phyloP scores from a whole-genome alignment of 2,888 invertebrate species.

The Diadegma fenestrale region DNA sequence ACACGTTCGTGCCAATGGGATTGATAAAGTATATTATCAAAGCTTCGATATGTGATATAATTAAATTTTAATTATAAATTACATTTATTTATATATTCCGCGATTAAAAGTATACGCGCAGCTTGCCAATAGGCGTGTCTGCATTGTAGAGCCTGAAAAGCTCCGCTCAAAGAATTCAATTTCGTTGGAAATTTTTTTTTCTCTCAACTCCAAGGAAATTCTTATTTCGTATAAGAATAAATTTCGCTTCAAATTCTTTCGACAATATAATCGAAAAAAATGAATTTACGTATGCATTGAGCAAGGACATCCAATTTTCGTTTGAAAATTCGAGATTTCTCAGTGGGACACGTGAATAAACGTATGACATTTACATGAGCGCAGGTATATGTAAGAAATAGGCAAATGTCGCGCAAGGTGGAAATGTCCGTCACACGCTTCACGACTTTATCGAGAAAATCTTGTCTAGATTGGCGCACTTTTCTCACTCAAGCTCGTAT shows the following conservation, averaged over 20 bases:
- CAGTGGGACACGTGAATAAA: neutral
- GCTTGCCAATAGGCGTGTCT: neutral
- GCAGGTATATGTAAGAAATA: slow-evolving; percentile 31
- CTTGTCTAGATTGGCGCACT: slow-evolving; percentile 14
- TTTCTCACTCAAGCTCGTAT: slow-evolving; percentile 9
- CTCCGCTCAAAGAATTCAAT: slow-evolving; percentile 18
- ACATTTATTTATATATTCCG: neutral
- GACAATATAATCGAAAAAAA: slow-evolving; percentile 40
- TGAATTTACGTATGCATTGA: slow-evolving; percentile 15
- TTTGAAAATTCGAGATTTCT: slow-evolving; percentile 30
- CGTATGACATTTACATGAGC: neutral
- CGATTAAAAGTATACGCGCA: neutral
- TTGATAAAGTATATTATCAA: neutral
- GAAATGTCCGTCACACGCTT: slow-evolving; percentile 37
- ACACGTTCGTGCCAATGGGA: neutral
- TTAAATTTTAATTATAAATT: neutral
- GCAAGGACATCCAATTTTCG: slow-evolving; percentile 52
- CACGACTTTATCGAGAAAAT: slow-evolving; percentile 33
- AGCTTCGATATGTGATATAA: neutral
- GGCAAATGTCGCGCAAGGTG: slow-evolving; percentile 25
- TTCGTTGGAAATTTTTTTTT: slow-evolving; percentile 19
- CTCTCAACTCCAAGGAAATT: neutral
- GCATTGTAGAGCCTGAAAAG: neutral
- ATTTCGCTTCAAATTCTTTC: slow-evolving; percentile 39
- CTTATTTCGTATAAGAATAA: slow-evolving; percentile 15